phyloP scores from a whole-genome alignment of 2,113 vertebrate genomes.

The Bambusicola thoracicus region DNA sequence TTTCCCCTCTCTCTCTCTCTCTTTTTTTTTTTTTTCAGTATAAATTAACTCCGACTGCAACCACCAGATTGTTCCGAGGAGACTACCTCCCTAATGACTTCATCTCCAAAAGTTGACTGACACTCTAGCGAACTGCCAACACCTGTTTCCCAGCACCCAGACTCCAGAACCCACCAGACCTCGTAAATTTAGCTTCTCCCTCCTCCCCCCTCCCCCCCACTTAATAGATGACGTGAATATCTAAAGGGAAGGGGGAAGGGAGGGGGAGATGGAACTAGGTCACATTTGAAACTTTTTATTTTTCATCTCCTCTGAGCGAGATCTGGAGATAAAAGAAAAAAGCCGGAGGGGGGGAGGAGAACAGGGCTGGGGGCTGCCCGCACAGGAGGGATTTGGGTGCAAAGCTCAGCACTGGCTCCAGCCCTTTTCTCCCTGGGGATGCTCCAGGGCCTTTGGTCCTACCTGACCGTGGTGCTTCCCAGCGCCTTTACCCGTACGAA shows the following conservation, averaged over 20 bases:
- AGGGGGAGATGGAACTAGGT: conserved; percentile 63
- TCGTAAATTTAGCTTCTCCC: conserved; percentile 59
- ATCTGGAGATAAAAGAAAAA: background rate
- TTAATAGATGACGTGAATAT: conserved; percentile 65
- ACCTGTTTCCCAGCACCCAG: conserved; percentile 67
- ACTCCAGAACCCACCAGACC: conserved; percentile 64
- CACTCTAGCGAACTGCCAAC: conserved; percentile 59
- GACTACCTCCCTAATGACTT: conserved; percentile 60
- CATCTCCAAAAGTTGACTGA: conserved; percentile 63
- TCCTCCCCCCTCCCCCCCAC: background rate
- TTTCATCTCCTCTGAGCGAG: conserved; percentile 21
- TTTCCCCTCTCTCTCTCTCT: fast-evolving
- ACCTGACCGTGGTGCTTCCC: background rate
- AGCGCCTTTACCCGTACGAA: background rate
- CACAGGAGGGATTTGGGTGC: background rate
- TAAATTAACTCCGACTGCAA: conserved; percentile 63
- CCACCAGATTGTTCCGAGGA: conserved; percentile 65
- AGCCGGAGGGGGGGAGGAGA: background rate
- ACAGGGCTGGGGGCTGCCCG: background rate
- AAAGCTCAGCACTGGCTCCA: background rate
- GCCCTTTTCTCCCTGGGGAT: background rate
- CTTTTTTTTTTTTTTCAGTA: background rate
- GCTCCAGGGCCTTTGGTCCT: background rate
- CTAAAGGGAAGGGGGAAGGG: conserved; percentile 41
- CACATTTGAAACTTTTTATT: conserved; percentile 67